Evolutionary conservation across 2,113 vertebrate species (phyloP), one percentile per base, ranked within the genome.

Genomic region (Burhinus oedicnemus): DNA sequence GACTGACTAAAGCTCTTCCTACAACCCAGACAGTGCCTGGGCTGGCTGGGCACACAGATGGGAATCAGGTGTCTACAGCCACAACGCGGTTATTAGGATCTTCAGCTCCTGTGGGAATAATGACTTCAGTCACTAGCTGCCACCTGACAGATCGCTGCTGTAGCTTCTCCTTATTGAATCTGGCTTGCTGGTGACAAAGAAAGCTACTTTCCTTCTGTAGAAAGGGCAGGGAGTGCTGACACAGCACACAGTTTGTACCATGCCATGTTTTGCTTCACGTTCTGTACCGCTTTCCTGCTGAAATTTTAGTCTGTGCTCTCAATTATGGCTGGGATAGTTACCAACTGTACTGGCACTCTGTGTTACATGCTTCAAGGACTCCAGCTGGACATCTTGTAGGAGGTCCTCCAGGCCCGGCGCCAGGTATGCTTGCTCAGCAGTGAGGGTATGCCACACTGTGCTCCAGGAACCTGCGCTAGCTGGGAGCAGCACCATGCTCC

Each of bases 221-320:
- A 82, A 45, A 40, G 18, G n/a, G 12, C 36, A 30, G 57, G 9
- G 38, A 44, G 7, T 21, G 44, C 27, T 2, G 1, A 36, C 27
- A 36, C 21, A 7, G 0, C 21, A 27, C 0, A 0, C 15, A 60
- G 29, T 15, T 29, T 68, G 38, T 17, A 7, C 51, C 66, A 13
- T 14, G 23, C n/a, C 42, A 3, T 4, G 15, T 30, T 71, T 86
- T 1, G 1, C 36, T 78, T 91, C 25, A 25, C 7, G 16, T 83
- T 81, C 65, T 58, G 12, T 52, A 27, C 36, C 11, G 2, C n/a
- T 62, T 58, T 47, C 21, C 40, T 8, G 25, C 36, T 42, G 57
- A 51, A 62, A 36, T 47, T 30, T 90, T 87, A 20, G 32, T 80
- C 6, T 8, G 32, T 23, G 30, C 19, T 58, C 32, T 82, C 11